Evolutionary conservation across 2,113 vertebrate genomes (phyloP), one percentile per base, ranked within the genome.

Genomic region (Tetraodon nigroviridis): DNA sequence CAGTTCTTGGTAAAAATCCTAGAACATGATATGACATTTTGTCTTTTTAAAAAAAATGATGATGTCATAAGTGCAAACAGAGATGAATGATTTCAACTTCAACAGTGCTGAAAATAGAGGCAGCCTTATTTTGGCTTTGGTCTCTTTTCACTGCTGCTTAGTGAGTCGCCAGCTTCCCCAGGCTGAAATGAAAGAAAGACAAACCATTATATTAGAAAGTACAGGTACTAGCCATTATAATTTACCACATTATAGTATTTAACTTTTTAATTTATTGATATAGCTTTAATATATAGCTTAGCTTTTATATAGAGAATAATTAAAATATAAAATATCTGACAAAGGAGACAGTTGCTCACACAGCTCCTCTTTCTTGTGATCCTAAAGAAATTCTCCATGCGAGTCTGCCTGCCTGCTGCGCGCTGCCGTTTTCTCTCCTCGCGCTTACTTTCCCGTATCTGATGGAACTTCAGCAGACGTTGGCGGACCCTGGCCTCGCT

Each of bases 401-500:
- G 55, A 14, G 84, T 84, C 81, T 92, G 91, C 54, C 21, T 84
- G 55, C n/a, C 1, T 0, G 1, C 42, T 71, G 79, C 1, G 16
- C 15, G 56, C 15, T 80, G 65, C 49, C 76, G 82, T 64, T 87
- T 79, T 55, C 85, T 80, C 40, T 83, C 73, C 27, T 80, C 72
- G 2, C 83, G 80, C 44, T 46, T 79, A 6, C 59, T 60, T 54
- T 63, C 58, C 3, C 82, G 57, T 14, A 15, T 64, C 51, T 78
- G 51, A 12, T 83, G 86, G 64, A 91, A 92, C 18, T 21, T 88
- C 58, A 78, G 24, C 83, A 92, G 85, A 22, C 91, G 81, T 0
- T 46, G 53, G 14, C 88, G 84, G 8, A 92, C 29, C 11, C 81
- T 82, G 10, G 63, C 44, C 73, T 86, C 86, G 11, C 91, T 93